Conservation (phyloP, 1,140 invertebrate species). For the Drosophila sulfurigaster region DNA sequence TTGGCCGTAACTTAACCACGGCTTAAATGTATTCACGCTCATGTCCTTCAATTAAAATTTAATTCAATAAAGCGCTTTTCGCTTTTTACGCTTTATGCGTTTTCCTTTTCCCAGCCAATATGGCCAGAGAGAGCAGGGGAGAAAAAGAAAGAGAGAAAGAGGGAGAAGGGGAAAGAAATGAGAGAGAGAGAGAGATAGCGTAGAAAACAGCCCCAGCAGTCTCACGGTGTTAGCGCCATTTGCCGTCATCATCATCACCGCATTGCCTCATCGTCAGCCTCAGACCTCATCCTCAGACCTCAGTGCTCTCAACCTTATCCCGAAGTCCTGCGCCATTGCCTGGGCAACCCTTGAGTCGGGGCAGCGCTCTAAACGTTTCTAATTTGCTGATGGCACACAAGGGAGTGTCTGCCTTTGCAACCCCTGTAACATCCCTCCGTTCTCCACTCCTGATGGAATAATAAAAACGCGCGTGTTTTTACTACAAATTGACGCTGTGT, state of each 20-base stretch:
- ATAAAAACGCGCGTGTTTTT: slow-evolving; percentile 82
- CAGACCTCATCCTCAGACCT: neutral
- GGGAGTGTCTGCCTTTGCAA: slow-evolving; percentile 70
- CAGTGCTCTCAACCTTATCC: neutral
- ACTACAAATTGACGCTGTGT: slow-evolving; percentile 79
- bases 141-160: neutral
- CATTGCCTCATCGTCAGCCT: slow-evolving; percentile 17
- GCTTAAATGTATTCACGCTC: slow-evolving; percentile 44
- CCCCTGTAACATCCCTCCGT: slow-evolving; percentile 16
- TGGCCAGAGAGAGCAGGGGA: slow-evolving; percentile 17
- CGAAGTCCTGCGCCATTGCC: neutral
- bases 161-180: neutral
- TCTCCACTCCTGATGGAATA: slow-evolving; percentile 71
- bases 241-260: slow-evolving; percentile 32
- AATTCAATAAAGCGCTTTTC: slow-evolving; percentile 65
- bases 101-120: slow-evolving; percentile 49
- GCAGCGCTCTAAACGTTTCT: slow-evolving; percentile 71
- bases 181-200: too few relatives aligned
- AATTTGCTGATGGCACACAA: slow-evolving; percentile 79
- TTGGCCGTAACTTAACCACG: neutral
- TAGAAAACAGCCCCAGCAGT: slow-evolving; percentile 28
- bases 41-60: slow-evolving; percentile 75
- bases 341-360: slow-evolving; percentile 57
- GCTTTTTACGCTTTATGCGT: slow-evolving; percentile 32
- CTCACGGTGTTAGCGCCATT: slow-evolving; percentile 33